Evolutionary conservation across 2,113 vertebrate species (phyloP).

Genomic region (Otus sunia): DNA sequence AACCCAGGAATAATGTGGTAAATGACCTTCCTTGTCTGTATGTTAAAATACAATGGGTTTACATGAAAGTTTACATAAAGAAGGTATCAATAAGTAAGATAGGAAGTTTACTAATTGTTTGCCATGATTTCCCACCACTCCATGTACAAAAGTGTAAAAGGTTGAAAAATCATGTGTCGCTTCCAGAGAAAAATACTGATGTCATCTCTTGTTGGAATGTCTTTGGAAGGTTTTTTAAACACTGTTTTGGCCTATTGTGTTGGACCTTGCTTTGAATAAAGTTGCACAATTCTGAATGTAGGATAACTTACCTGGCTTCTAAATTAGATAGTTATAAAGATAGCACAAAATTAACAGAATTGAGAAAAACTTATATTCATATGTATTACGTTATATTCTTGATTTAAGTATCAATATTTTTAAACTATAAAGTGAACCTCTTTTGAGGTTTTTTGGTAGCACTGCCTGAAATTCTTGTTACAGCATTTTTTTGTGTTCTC

Average conservation of each 20-base stretch:
- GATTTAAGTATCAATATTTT: neutral
- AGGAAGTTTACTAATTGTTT: neutral
- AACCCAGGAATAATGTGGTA: neutral
- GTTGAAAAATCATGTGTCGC: neutral
- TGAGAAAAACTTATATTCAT: neutral
- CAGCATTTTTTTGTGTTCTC: neutral
- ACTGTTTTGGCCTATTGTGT: neutral
- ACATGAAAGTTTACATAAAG: neutral
- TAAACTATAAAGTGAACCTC: neutral
- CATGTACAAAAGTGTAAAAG: neutral
- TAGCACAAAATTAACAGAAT: neutral
- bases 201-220: neutral
- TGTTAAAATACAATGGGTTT: neutral
- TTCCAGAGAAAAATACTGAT: neutral
- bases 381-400: neutral
- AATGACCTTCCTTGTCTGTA: neutral
- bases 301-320: neutral
- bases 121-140: neutral
- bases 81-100: neutral
- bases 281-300: neutral
- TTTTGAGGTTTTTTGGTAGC: neutral
- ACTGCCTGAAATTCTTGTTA: neutral
- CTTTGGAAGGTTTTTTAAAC: neutral
- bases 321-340: neutral
- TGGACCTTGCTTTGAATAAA: neutral